Evolutionary conservation across 2,113 vertebrate genomes (phyloP).

Genomic region (Merops nubicus): DNA sequence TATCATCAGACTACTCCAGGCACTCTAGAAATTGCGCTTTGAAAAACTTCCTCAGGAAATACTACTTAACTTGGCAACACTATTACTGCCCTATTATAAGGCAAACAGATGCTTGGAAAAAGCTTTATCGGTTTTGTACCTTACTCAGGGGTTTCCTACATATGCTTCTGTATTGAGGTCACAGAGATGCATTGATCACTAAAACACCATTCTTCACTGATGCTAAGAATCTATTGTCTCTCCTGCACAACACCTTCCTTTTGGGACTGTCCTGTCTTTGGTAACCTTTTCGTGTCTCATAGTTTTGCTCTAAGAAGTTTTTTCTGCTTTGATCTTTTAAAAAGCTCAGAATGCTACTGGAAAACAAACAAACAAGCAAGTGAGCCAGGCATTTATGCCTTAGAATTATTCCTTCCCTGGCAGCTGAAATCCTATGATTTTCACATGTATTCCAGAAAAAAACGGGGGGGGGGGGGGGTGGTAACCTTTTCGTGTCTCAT

Average conservation of each 20-base stretch:
- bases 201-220: neutral
- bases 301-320: neutral
- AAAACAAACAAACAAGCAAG: too few relatives aligned
- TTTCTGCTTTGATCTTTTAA: neutral
- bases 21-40: neutral
- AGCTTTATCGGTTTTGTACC: accelerated
- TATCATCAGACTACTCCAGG: neutral
- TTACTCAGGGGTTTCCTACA: neutral
- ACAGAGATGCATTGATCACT: neutral
- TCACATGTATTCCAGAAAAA: neutral
- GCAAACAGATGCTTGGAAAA: neutral
- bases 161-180: neutral
- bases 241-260: neutral
- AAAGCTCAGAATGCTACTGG: neutral
- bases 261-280: neutral
- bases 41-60: conserved; percentile 23
- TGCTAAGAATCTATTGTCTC: neutral
- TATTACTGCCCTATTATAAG: neutral
- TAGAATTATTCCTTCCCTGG: neutral
- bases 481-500: neutral
- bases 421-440: neutral
- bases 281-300: neutral
- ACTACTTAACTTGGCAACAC: neutral
- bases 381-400: neutral
- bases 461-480: too few relatives aligned